Percentiles rank a stretch among this genome's conserved stretches.
These are phyloP conservation scores for Scatophagus argus DNA, from an alignment of 2,113 vertebrate species.

Conservation along the genomic window DNA sequence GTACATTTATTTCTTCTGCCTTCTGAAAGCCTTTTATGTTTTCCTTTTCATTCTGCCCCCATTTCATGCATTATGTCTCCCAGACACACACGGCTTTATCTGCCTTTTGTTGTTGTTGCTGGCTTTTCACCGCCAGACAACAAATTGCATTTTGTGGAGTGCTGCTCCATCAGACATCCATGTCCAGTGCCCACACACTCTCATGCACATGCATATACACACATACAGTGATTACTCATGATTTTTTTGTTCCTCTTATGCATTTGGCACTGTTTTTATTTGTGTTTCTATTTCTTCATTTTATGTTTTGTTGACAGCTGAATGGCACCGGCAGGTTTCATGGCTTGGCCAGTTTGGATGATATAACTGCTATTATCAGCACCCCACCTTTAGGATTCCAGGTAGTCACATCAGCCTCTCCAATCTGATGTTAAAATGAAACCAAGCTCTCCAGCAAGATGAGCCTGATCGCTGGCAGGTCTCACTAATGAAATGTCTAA, in stretches of 20 bases:
- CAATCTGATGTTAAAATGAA: conserved; percentile 42
- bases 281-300: conserved; percentile 64
- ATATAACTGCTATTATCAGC: conserved; percentile 87
- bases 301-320: conserved; percentile 83
- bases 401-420: conserved; percentile 81
- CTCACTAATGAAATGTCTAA: background rate
- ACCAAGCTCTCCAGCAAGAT: background rate
- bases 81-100: conserved; percentile 62
- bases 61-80: conserved; percentile 66
- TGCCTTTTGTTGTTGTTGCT: conserved; percentile 64
- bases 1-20: conserved; percentile 49
- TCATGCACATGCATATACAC: background rate
- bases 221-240: conserved; percentile 8
- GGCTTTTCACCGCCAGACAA: conserved; percentile 66
- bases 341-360: conserved; percentile 87
- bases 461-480: background rate
- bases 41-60: conserved; percentile 68
- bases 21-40: conserved; percentile 68
- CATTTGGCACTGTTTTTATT: conserved; percentile 53
- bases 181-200: background rate
- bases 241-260: conserved; percentile 34
- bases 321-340: conserved; percentile 85
- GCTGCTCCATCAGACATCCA: conserved; percentile 43
- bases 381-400: conserved; percentile 90
- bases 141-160: conserved; percentile 64